These are phyloP conservation scores for Thera britannica DNA, from an alignment of 2,888 invertebrate species.

Conservation along the genomic window DNA sequence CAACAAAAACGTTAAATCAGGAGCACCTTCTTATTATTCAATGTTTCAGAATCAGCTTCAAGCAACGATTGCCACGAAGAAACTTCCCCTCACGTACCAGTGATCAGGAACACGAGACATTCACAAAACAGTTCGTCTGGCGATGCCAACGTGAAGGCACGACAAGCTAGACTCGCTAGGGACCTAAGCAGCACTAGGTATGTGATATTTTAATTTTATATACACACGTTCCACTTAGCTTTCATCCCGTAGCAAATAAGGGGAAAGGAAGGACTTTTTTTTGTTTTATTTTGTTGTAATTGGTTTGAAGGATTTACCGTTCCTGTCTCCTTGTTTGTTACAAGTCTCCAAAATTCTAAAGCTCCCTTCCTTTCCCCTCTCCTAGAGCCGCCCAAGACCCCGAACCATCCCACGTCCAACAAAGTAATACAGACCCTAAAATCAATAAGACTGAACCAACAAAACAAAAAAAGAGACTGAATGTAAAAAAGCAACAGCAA, in stretches of 20 bases:
- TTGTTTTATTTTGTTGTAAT: constrained; percentile 38
- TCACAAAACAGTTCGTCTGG: constrained; percentile 67
- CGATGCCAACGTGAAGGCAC: constrained; percentile 74
- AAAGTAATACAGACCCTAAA: constrained; percentile 63
- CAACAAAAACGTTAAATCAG: too few relatives aligned
- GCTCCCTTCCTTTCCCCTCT: constrained; percentile 79
- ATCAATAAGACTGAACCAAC: constrained; percentile 52
- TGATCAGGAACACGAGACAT: constrained; percentile 69
- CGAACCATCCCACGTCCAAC: constrained; percentile 56
- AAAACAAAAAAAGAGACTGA: constrained; percentile 58
- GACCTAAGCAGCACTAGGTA: constrained; percentile 78
- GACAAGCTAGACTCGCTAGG: constrained; percentile 77
- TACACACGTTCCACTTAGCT: not conserved
- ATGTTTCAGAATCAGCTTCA: constrained; percentile 71
- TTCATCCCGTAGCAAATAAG: constrained; percentile 70
- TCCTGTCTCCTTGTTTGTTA: constrained; percentile 83
- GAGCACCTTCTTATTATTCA: too few relatives aligned
- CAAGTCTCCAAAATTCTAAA: constrained; percentile 43
- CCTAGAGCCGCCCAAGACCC: constrained; percentile 68
- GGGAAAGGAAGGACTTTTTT: constrained; percentile 77
- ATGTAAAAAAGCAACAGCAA: constrained; percentile 66
- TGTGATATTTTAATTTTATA: constrained; percentile 11
- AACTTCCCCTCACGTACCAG: constrained; percentile 71
- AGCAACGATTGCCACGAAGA: constrained; percentile 78
- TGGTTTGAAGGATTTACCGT: constrained; percentile 44